phyloP scores from a whole-genome alignment of 2,797 vertebrate genomes.

The Tolypeutes matacus region DNA sequence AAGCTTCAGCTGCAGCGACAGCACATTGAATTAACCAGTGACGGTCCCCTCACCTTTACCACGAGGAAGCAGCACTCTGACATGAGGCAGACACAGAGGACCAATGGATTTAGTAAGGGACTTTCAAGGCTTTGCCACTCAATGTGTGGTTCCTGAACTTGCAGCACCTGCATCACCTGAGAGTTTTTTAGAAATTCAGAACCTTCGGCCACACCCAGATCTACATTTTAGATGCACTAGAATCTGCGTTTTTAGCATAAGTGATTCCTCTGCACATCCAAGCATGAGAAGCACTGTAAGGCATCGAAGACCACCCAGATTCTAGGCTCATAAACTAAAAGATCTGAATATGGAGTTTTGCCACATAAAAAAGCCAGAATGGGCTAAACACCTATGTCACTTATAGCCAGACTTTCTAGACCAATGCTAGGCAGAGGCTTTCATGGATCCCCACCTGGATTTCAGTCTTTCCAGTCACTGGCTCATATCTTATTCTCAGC shows the following conservation, averaged over 20 bases:
- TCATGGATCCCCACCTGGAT: background rate
- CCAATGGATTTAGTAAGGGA: background rate
- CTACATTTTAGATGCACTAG: background rate
- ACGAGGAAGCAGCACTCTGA: background rate
- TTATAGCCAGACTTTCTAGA: background rate
- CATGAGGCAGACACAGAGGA: background rate
- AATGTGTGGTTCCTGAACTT: background rate
- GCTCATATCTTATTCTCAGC: background rate
- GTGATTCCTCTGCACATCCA: background rate
- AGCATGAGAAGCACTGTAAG: background rate
- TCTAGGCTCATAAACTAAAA: background rate
- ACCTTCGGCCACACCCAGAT: background rate
- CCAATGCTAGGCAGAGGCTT: background rate
- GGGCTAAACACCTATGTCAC: background rate
- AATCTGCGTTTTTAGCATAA: background rate
- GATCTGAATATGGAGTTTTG: background rate
- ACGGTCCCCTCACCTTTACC: background rate
- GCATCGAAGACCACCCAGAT: background rate
- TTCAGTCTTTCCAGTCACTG: background rate
- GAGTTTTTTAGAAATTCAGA: background rate
- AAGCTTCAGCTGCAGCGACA: background rate
- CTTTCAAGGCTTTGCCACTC: background rate
- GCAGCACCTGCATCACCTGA: background rate
- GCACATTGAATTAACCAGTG: background rate
- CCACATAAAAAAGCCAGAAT: background rate